Conservation (phyloP, 2,888 invertebrate genomes). For the Hemithea aestivaria region DNA sequence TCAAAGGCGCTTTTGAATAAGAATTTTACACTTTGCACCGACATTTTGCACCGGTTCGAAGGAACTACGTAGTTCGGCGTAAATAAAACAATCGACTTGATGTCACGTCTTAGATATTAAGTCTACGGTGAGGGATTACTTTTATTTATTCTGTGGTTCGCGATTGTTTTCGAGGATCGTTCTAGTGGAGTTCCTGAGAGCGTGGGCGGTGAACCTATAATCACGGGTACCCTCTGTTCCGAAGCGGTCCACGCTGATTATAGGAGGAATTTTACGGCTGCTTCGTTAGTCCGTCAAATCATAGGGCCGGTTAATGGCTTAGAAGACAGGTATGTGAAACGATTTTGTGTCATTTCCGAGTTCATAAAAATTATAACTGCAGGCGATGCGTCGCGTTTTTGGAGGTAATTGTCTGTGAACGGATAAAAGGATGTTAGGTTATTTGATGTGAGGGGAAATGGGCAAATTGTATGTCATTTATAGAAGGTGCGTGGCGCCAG, state of each 20-base stretch:
- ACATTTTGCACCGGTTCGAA: too few species aligned
- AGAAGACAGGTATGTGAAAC: constrained; percentile 49
- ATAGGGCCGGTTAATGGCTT: constrained; percentile 60
- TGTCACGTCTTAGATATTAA: too few species aligned
- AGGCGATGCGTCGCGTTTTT: constrained; percentile 39
- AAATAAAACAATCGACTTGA: too few species aligned
- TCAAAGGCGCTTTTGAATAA: too few species aligned
- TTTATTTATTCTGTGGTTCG: constrained; percentile 3
- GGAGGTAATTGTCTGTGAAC: constrained; percentile 61
- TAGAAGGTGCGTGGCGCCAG: constrained; percentile 41
- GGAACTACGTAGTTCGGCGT: too few species aligned
- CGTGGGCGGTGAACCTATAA: constrained; percentile 74
- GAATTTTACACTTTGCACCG: too few species aligned
- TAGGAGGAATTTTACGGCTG: constrained; percentile 66
- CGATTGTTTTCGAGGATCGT: constrained; percentile 33
- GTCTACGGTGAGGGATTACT: too few species aligned
- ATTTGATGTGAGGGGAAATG: constrained; percentile 3
- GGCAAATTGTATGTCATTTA: constrained; percentile 20
- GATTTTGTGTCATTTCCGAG: constrained; percentile 66
- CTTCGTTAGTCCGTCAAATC: constrained; percentile 74
- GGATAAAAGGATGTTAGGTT: constrained; percentile 19
- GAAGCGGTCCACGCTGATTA: constrained; percentile 63
- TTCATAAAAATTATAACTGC: constrained; percentile 38
- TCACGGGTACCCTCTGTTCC: constrained; percentile 49
- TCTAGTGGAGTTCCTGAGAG: constrained; percentile 45